Evolutionary conservation across 2,888 invertebrate species (phyloP), one percentile per base, ranked within the genome.

Genomic region (Cancer borealis): DNA sequence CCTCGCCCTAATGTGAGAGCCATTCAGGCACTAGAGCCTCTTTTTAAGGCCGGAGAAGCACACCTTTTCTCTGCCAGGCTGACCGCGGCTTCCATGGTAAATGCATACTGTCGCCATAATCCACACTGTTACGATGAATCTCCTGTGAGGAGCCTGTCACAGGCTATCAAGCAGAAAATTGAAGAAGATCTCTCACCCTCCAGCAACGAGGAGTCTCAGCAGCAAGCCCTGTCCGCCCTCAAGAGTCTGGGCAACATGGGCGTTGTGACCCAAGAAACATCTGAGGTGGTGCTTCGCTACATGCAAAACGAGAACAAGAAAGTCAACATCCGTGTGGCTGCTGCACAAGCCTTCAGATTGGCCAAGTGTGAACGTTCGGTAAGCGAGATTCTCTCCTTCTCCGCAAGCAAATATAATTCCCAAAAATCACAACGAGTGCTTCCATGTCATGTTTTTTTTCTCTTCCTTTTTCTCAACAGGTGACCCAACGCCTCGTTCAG

Each of bases 221-320:
- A 66, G 49, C 49, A 79, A 21, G 92, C 94, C 26, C 66, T 94
- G 5, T 30, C 91, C n/a, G 84, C 92, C 26, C 60, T 94, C 47
- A 94, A 94, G 93, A 93, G 60, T 46, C 46, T 95, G 3, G 95
- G 95, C 6, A 95, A 95, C 60, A 95, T 95, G 91, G 94, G 95
- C 17, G 92, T 93, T 17, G 92, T 94, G 66, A 93, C 88, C 5
- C 66, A 87, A 8, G 93, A 90, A 2, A 66, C 92, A 6, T 73
- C 91, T 10, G 60, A 49, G 12, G 54, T 91, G 54, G 87, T 91
- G 14, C 5, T 93, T 17, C 84, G 84, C 30, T 91, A 91, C 47
- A 93, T 93, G 84, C 87, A 91, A 6, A 66, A 30, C 10, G 66
- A 91, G 26, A 49, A 45, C 2, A 30, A 60, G 21, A 49, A 91